Percentiles rank a stretch among this genome's conserved stretches.
Conservation (phyloP, 2,113 vertebrate genomes). For the Channa maculata region DNA sequence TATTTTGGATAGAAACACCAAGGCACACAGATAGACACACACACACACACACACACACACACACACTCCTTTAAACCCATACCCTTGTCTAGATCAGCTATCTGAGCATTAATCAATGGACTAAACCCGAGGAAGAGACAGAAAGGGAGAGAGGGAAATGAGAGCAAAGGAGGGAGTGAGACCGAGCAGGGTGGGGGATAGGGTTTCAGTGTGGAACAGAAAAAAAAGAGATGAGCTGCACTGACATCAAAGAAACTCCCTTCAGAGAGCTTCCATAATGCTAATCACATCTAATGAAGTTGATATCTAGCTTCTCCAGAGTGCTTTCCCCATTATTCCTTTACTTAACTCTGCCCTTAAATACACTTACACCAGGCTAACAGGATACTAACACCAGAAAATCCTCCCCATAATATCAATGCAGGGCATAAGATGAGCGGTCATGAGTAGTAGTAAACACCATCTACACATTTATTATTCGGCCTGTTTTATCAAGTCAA, state of each 20-base stretch:
- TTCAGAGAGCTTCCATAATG: slow-evolving; percentile 64
- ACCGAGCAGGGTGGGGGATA: slow-evolving; percentile 36
- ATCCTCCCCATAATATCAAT: slow-evolving; percentile 1
- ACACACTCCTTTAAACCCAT: slow-evolving; percentile 35
- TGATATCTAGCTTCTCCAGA: slow-evolving; percentile 65
- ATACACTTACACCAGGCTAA: slow-evolving; percentile 20
- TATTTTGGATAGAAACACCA: slow-evolving; percentile 50
- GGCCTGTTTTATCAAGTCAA: neutral
- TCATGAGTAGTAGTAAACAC: neutral
- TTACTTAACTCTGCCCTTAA: slow-evolving; percentile 33
- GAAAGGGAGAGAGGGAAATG: slow-evolving; percentile 35
- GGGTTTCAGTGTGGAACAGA: slow-evolving; percentile 47
- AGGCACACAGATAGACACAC: slow-evolving; percentile 15
- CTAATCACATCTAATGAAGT: slow-evolving; percentile 79
- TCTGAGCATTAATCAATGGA: slow-evolving; percentile 74
- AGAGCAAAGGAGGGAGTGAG: slow-evolving; percentile 40
- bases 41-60: slow-evolving; percentile 16
- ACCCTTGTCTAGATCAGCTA: slow-evolving; percentile 53
- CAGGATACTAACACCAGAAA: slow-evolving; percentile 34
- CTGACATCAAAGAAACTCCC: slow-evolving; percentile 71
- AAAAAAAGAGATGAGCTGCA: slow-evolving; percentile 47
- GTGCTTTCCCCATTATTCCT: slow-evolving; percentile 47
- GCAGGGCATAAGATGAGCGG: slow-evolving; percentile 1
- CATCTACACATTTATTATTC: slow-evolving; percentile 9
- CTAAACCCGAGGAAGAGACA: slow-evolving; percentile 46